Base-by-base conservation (phyloP, 23 tunicate species). In the Halocynthia aurantium region DNA sequence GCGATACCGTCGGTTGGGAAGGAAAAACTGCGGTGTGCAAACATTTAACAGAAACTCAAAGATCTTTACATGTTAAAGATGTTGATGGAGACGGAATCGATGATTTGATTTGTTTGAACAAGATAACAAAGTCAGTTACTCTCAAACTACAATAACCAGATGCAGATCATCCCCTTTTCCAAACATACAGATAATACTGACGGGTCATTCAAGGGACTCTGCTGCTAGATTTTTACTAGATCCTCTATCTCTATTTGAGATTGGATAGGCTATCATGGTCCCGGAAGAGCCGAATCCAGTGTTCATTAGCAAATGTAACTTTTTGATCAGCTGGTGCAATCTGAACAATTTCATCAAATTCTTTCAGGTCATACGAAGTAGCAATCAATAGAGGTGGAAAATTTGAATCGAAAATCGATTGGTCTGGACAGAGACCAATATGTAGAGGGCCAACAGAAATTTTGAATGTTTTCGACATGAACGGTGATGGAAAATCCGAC, bases 381-480 rank as follows among this genome's bases (percentile, higher is more conserved):
- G 49, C 31, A 0, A 65, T 65, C 5, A 65, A 65, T 6, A 40
- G 6, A 20, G 70, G 70, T 8, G 70, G 70, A 15, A 20, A 40
- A 65, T 65, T 65, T 49, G 10, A 49, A 9, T 20, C 22, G 10
- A 49, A 9, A 20, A 10, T 49, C 9, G 70, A 65, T 49, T 65
- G 70, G 70, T 20, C 17, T 40, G 70, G 70, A 10, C 70, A 65
- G 19, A 40, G 70, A 15, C 70, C 70, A 15, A 65, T 65, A 40
- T 65, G 70, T 15, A 40, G 31, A 2, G 31, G 0, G 70, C 9
- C 31, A 65, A 40, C 22, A 9, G 70, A 65, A 65, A 49, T 65
- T 10, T 15, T 65, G 10, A 65, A 65, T 15, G 70, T 65, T 9
- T 40, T 20, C 22, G 70, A 65, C 19, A 20, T 65, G 19, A 15